A percentile compares a stretch with the other conserved stretches of the same genome.
Conservation (phyloP, 2,888 invertebrate species). For the Anagyrus pseudococci region DNA sequence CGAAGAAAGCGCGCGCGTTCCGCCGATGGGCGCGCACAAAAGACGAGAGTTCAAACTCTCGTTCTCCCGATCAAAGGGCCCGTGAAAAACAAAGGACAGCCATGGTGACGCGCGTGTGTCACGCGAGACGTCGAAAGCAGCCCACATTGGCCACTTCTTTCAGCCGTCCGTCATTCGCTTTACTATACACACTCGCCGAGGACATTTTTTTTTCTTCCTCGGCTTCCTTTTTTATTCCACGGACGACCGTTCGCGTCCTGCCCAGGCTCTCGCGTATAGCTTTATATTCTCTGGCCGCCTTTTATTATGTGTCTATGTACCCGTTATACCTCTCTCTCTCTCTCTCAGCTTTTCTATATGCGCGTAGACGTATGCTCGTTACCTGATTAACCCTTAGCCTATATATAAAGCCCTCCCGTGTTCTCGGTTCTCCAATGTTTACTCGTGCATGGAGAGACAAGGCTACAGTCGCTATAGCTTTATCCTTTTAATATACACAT, state of each 20-base stretch:
- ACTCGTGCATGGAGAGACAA: too few species aligned
- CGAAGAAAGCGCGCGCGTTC: too few species aligned
- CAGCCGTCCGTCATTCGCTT: constrained; percentile 58
- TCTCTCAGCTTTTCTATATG: too few species aligned
- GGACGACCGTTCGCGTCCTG: background rate
- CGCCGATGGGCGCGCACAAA: constrained; percentile 42
- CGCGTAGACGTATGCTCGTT: too few species aligned
- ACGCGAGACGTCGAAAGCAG: constrained; percentile 60
- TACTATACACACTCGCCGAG: constrained; percentile 8
- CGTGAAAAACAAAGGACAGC: constrained; percentile 53
- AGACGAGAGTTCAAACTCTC: constrained; percentile 43
- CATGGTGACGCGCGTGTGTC: constrained; percentile 59
- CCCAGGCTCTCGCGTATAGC: background rate
- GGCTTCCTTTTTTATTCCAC: constrained; percentile 19
- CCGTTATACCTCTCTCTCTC: too few species aligned
- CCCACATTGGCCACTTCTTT: constrained; percentile 63
- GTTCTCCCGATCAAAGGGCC: constrained; percentile 53
- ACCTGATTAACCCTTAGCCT: constrained; percentile 14
- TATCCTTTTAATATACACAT: too few species aligned
- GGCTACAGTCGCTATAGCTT: too few species aligned
- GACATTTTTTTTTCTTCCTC: constrained; percentile 13
- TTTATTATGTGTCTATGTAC: background rate
- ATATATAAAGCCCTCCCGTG: too few species aligned
- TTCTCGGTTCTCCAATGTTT: too few species aligned
- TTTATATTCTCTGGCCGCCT: background rate